Base-by-base conservation (phyloP, 2,888 invertebrate species). In the Bruchidius siliquastri region DNA sequence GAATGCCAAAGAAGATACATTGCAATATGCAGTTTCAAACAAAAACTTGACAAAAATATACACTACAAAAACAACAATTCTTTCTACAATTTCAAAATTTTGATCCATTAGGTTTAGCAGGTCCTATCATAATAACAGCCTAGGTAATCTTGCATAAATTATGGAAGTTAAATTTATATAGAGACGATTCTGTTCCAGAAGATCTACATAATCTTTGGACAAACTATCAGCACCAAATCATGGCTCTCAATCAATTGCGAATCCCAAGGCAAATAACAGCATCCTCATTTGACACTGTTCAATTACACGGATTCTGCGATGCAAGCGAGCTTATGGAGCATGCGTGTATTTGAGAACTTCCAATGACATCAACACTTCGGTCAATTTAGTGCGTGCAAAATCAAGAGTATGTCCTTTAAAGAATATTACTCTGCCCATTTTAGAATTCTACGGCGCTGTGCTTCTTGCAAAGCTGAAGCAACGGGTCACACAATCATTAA, bases 221-320 rank as follows among this genome's bases (percentile, higher is more conserved):
- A 30, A 32, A 8, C 0, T 75, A 67, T 71, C 20, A 22, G n/a
- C 10, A 13, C 10, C 21, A 73, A 26, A 67, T 75, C n/a, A 22
- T 13, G 0, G 2, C 0, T 21, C 8, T 75, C n/a, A 68, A 72
- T 21, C n/a, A 70, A 3, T 26, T 73, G 6, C 10, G 68, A 26
- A 74, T 78, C 68, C 73, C 69, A n/a, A 73, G 77, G 26, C 73
- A 74, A 67, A 68, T 73, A 22, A 69, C 69, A 0, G 73, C 71
- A 67, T 32, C 66, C 18, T 22, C 74, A 21, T 68, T 67, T 20
- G 13, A 72, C 21, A 22, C 20, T 72, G 10, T 73, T 1, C 74
- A 79, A 70, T 20, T 80, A 4, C 79, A 80, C 68, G 77, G 76
- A 10, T 80, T 79, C 72, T 70, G 73, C 20, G 80, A 79, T 72